Base-by-base conservation (phyloP, 2,888 invertebrate genomes). In the Ectemnius lituratus region DNA sequence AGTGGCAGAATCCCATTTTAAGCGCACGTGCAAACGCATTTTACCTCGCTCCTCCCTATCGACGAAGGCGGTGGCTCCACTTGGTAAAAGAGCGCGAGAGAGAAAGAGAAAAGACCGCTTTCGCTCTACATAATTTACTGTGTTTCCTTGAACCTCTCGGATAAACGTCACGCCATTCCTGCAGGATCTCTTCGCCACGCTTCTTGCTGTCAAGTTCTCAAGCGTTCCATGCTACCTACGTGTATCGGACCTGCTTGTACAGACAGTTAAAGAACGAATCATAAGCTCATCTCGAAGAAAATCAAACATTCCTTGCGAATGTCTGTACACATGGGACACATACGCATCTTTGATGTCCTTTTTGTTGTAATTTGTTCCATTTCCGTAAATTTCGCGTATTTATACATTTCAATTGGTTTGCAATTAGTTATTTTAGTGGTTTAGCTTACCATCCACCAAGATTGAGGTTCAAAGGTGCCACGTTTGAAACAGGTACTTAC, bases 141-240 rank as follows among this genome's bases (percentile, higher is more conserved):
- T 80, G 78, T 82, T 79, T 79, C 76, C 74, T 47, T 46, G 74
- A 65, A 79, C 67, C 75, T 62, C 62, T 58, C 37, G 76, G 80
- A 84, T 80, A 80, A 83, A 80, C 74, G 84, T 82, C 77, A 77
- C 76, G 46, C 64, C 69, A 67, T 74, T 79, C 82, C 73, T 81
- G 67, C 23, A 67, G 75, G 76, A 70, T 78, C 76, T 73, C 67
- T 69, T 64, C 68, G 65, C 46, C 57, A 37, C 37, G 37, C 66
- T 62, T 68, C 56, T 58, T 57, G 52, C 75, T 78, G 80, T 81
- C 81, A 81, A 80, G 80, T 81, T 82, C 71, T 67, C 74, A 65
- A 71, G 72, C 67, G 67, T 11, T 8, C 60, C 67, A 67, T 61
- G 59, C 45, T 66, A 57, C 49, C 67, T 71, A 78, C 83, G 81